Base-by-base conservation (phyloP, 2,113 vertebrate species). In the Ailurus styani region DNA sequence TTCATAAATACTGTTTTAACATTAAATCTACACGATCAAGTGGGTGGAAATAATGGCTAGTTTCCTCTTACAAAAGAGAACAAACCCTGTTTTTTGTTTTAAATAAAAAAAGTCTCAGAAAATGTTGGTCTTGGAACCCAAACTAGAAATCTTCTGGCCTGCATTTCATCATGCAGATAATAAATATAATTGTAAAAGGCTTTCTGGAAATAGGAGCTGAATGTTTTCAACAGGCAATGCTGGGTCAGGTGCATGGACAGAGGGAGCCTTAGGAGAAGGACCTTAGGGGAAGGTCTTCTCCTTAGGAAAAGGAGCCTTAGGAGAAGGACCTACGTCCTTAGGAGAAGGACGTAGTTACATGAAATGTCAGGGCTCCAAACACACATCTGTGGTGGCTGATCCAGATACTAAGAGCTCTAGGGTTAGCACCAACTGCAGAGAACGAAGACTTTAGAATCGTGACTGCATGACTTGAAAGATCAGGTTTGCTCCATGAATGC, bases 351-450 rank as follows among this genome's bases (percentile, higher is more conserved):
- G 17, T 1, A 84, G 54, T 31, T 10, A 7, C 0, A 0, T 6
- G 18, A 12, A 9, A 37, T 29, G 42, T 23, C 15, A 8, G 47
- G 60, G 42, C 45, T 34, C 0, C 0, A 7, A 18, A 15, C 73
- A 45, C 25, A 0, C 2, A 21, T 25, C 34, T 13, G 0, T 2
- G 3, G 0, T 0, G 64, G 75, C 21, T 3, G 15, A 23, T 10
- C 2, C 12, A 10, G 23, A 2, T 10, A 10, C 3, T 27, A 6
- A 7, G 7, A 14, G 57, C 50, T 14, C 10, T 8, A 25, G 40
- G 85, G 9, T 62, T 7, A 20, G 75, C 45, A 21, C 20, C 1
- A 10, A 18, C 13, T 11, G 15, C 29, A 37, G 42, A 93, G 31
- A 72, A 73, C 14, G 4, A 25, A 45, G 82, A 47, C 77, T 57